phyloP scores from a whole-genome alignment of 2,113 vertebrate genomes.

The Pterocles gutturalis region DNA sequence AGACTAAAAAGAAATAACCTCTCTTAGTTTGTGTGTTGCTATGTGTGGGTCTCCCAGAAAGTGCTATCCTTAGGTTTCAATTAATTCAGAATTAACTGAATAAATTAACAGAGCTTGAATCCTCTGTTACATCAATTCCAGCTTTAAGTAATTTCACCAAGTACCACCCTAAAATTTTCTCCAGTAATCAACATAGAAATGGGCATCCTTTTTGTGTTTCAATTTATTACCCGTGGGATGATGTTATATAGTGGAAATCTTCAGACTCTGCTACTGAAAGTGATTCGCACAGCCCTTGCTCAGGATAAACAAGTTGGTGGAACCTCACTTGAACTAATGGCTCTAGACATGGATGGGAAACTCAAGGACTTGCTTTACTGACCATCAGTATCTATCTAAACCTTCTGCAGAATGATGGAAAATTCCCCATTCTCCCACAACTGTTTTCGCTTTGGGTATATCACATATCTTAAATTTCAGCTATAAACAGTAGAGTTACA shows the following conservation, averaged over 20 bases:
- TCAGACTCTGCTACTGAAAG: background rate
- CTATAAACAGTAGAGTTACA: constrained; percentile 4
- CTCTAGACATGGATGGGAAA: background rate
- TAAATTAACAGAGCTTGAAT: background rate
- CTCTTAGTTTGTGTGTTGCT: background rate
- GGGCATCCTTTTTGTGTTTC: background rate
- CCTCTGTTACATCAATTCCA: background rate
- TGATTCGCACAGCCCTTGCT: background rate
- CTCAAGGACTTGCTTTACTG: background rate
- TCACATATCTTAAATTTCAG: background rate
- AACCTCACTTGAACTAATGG: background rate
- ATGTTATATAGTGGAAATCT: background rate
- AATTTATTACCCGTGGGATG: background rate
- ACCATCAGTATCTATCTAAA: background rate
- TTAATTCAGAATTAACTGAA: background rate
- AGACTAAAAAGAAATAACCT: background rate
- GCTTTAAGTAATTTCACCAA: background rate
- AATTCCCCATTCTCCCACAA: background rate
- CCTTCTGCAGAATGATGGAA: background rate
- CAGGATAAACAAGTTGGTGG: background rate
- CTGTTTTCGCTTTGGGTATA: constrained; percentile 18
- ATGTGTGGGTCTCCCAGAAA: background rate
- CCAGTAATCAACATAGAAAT: background rate
- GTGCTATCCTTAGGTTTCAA: background rate
- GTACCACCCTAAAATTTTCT: background rate